Conservation (phyloP, 1,140 invertebrate genomes). For the Drosophila sproati region DNA sequence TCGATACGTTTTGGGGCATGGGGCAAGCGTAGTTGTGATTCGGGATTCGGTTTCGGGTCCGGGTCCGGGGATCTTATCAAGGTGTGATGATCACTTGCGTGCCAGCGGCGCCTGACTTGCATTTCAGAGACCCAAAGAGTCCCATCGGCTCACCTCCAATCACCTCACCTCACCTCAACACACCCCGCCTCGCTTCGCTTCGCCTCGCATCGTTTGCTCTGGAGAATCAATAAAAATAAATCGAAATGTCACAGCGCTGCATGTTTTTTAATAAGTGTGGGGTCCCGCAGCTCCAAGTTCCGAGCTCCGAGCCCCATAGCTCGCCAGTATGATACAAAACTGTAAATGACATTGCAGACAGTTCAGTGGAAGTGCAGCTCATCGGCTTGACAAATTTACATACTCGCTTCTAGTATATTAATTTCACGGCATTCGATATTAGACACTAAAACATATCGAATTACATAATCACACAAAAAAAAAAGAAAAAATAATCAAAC, state of each 20-base stretch:
- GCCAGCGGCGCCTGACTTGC: constrained; percentile 81
- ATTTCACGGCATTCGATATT: constrained; percentile 58
- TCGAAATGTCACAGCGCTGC: constrained; percentile 75
- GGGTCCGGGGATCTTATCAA: constrained; percentile 60
- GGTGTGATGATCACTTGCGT: constrained; percentile 83
- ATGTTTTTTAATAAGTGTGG: constrained; percentile 71
- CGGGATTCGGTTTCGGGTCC: constrained; percentile 10
- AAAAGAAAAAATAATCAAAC: constrained; percentile 19
- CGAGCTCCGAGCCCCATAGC: constrained; percentile 3
- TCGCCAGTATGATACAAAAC: constrained; percentile 21
- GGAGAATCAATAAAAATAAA: constrained; percentile 81
- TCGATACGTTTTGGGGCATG: constrained; percentile 71
- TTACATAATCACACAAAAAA: constrained; percentile 40
- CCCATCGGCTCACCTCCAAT: constrained; percentile 6
- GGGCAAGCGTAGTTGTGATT: constrained; percentile 15
- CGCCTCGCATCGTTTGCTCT: constrained; percentile 17
- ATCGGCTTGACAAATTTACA: constrained; percentile 10
- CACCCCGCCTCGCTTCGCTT: background rate
- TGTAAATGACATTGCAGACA: constrained; percentile 75
- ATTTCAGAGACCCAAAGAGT: constrained; percentile 62
- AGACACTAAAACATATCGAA: constrained; percentile 63
- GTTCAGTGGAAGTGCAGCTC: constrained; percentile 42
- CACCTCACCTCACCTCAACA: background rate
- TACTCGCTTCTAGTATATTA: constrained; percentile 50
- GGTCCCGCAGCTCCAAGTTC: constrained; percentile 65